Evolutionary conservation across 2,113 vertebrate genomes (phyloP), one percentile per base, ranked within the genome.

Genomic region (Pedionomus torquatus): DNA sequence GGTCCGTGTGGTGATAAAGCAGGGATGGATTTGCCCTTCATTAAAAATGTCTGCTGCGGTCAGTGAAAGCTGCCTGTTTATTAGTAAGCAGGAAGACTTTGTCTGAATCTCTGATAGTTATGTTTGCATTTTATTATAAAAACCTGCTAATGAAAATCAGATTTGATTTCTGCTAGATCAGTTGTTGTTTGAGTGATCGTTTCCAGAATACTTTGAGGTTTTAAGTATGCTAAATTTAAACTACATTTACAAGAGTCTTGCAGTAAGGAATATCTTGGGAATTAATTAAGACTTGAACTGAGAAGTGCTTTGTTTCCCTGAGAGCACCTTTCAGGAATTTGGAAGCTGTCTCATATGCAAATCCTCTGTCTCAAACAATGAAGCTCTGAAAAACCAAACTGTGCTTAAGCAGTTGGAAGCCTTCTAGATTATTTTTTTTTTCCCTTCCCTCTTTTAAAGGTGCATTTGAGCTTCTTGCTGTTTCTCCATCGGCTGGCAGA

Each of bases 401-500:
- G 8, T 90, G 44, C 60, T 75, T 83, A 46, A 89, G 37, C n/a
- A 70, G 58, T 70, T 69, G 60, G 55, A 93, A 76, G 84, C 51
- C 7, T 10, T 49, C 72, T 87, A 83, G 4, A 30, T 77, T 63
- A 19, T 60, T 17, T 54, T 18, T 18, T 60, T 70, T 91, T 39
- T 51, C 5, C 3, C 11, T 80, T 60, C 18, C 21, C 28, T 96
- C 19, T 96, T 96, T 89, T 80, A 80, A 97, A 99, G 98, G 77
- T 99, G n/a, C 97, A 98, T 89, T 97, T 99, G 94, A 98, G 33
- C 71, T 98, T 98, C 93, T 95, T 98, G 61, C 65, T 98, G 10
- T 98, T 98, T 96, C 87, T 98, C 18, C 97, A 94, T 82, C 98
- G 98, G 26, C 87, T 99, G 75, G 98, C 98, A 72, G 97, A 98